A percentile compares a stretch with the other conserved stretches of the same genome.
phyloP scores from a whole-genome alignment of 1,140 invertebrate species.

The Magallana ariakensis region DNA sequence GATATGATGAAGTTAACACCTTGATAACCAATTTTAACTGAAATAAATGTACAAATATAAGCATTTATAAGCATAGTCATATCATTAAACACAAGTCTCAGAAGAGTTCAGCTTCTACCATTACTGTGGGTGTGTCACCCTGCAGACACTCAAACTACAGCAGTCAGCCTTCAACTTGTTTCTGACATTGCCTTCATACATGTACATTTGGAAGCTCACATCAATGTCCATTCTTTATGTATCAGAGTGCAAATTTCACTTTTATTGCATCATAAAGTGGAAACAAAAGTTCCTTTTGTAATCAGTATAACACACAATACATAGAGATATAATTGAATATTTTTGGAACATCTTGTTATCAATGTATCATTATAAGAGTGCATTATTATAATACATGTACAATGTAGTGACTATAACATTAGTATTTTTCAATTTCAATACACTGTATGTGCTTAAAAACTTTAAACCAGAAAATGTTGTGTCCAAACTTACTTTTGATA shows the following conservation, averaged over 20 bases:
- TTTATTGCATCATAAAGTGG: background rate
- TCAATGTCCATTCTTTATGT: background rate
- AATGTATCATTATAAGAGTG: too few relatives aligned
- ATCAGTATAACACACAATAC: background rate
- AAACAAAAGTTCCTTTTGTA: background rate
- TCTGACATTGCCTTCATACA: too few relatives aligned
- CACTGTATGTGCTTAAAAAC: background rate
- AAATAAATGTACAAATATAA: background rate
- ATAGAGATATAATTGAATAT: too few relatives aligned
- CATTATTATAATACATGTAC: too few relatives aligned
- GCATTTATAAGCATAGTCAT: too few relatives aligned
- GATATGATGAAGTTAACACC: background rate
- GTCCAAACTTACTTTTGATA: constrained; percentile 38
- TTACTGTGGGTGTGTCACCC: too few relatives aligned
- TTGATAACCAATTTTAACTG: background rate
- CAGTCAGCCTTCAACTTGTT: too few relatives aligned
- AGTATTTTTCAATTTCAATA: background rate
- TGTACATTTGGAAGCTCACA: too few relatives aligned
- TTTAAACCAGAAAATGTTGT: background rate
- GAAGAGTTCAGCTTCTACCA: too few relatives aligned
- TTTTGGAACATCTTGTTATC: background rate
- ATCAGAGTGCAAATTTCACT: background rate
- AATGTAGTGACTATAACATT: background rate
- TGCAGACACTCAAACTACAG: too few relatives aligned
- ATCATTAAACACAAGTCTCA: too few relatives aligned